Conservation (phyloP, 2,113 vertebrate species). For the Emydura subglobosa region DNA sequence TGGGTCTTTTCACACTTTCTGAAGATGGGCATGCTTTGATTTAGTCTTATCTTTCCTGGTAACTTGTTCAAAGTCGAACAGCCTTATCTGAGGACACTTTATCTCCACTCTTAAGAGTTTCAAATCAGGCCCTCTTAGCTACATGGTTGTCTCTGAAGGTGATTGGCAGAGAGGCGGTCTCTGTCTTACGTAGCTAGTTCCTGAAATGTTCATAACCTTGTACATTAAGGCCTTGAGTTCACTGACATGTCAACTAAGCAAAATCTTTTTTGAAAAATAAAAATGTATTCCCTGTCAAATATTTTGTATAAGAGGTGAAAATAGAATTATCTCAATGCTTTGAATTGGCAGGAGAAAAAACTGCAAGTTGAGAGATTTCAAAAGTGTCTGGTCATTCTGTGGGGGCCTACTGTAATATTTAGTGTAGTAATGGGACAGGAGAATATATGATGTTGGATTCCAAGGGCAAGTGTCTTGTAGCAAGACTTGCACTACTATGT, state of each 20-base stretch:
- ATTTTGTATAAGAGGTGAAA: not conserved
- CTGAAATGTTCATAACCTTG: constrained; percentile 7
- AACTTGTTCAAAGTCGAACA: not conserved
- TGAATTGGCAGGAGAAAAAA: not conserved
- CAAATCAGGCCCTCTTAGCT: not conserved
- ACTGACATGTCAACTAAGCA: not conserved
- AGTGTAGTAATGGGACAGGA: not conserved
- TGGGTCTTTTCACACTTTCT: not conserved
- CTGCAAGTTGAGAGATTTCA: not conserved
- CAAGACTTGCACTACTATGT: not conserved
- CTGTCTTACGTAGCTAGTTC: not conserved
- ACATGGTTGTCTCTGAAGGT: constrained; percentile 4
- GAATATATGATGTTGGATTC: not conserved
- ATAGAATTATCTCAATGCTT: constrained; percentile 32
- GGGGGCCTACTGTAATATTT: not conserved
- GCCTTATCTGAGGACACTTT: not conserved
- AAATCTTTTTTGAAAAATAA: not conserved
- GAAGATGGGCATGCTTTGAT: not conserved
- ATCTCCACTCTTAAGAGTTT: not conserved
- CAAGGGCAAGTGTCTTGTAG: not conserved
- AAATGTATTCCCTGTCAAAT: not conserved
- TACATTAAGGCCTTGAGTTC: constrained; percentile 46
- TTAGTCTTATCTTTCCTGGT: not conserved
- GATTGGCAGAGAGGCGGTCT: not conserved
- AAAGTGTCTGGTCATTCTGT: not conserved